phyloP scores from a whole-genome alignment of 1,140 invertebrate genomes.

The Drosophila cardini region DNA sequence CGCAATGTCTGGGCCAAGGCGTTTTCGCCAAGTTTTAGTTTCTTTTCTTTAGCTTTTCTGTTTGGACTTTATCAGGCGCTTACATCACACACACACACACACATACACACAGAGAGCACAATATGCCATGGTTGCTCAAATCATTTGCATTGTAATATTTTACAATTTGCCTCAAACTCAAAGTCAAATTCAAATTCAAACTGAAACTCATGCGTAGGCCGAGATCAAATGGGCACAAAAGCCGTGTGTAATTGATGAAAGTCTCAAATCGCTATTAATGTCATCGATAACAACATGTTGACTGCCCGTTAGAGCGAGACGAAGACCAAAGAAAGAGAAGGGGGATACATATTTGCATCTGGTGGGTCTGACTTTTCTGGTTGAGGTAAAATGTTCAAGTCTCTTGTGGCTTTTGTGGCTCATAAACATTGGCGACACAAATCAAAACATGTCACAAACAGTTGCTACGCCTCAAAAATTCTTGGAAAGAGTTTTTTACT shows the following conservation, averaged over 20 bases:
- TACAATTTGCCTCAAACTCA: slow-evolving; percentile 75
- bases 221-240: slow-evolving; percentile 46
- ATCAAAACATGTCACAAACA: slow-evolving; percentile 83
- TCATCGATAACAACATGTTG: slow-evolving; percentile 73
- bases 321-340: neutral
- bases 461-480: slow-evolving; percentile 81
- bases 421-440: slow-evolving; percentile 81
- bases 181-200: too few species aligned
- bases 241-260: slow-evolving; percentile 78
- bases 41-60: neutral
- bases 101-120: slow-evolving; percentile 36
- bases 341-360: slow-evolving; percentile 40
- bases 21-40: slow-evolving; percentile 55
- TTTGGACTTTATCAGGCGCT: slow-evolving; percentile 69
- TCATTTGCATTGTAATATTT: slow-evolving; percentile 82
- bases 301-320: slow-evolving; percentile 36
- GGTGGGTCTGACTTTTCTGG: slow-evolving; percentile 15
- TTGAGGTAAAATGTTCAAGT: neutral
- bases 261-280: slow-evolving; percentile 80
- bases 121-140: slow-evolving; percentile 69
- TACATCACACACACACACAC: slow-evolving; percentile 55
- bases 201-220: neutral
- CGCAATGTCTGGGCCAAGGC: slow-evolving; percentile 46
- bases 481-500: slow-evolving; percentile 68
- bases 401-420: slow-evolving; percentile 41